Evolutionary conservation across 2,888 invertebrate species (phyloP).

Genomic region (Heliconius sara): DNA sequence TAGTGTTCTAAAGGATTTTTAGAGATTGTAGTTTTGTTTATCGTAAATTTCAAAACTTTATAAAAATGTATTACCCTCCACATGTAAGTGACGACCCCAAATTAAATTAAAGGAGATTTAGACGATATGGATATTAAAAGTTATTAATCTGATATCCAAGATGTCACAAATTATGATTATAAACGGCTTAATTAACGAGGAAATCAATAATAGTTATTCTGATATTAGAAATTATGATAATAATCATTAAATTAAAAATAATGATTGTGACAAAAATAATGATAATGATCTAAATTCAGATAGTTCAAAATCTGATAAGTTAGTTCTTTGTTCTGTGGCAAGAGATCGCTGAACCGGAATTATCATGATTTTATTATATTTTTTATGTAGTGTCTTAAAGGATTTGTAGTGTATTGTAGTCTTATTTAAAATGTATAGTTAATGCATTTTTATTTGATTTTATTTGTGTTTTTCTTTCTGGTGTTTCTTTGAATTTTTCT

Average conservation of each 20-base stretch:
- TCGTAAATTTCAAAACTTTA: constrained; percentile 73
- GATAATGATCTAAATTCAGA: background rate
- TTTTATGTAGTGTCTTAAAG: constrained; percentile 60
- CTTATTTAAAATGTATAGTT: background rate
- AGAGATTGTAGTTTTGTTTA: constrained; percentile 25
- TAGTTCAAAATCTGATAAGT: constrained; percentile 47
- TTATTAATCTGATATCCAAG: constrained; percentile 51
- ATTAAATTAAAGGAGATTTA: constrained; percentile 63
- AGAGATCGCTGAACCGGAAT: constrained; percentile 67
- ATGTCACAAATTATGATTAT: constrained; percentile 26
- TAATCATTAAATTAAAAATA: background rate
- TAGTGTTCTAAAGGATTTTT: constrained; percentile 54
- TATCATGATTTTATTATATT: constrained; percentile 66
- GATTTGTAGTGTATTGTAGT: constrained; percentile 30
- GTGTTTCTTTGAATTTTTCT: too few relatives aligned
- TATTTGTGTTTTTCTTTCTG: background rate
- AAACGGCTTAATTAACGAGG: background rate
- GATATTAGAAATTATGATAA: background rate
- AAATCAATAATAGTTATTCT: background rate
- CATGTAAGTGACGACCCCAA: constrained; percentile 58
- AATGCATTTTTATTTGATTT: too few relatives aligned
- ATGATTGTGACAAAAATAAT: background rate
- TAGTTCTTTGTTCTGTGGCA: constrained; percentile 61
- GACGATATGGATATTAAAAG: constrained; percentile 59
- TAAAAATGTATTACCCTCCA: constrained; percentile 69